Evolutionary conservation across 1,140 invertebrate genomes (phyloP).

Genomic region (Drosophila kurseongensis): DNA sequence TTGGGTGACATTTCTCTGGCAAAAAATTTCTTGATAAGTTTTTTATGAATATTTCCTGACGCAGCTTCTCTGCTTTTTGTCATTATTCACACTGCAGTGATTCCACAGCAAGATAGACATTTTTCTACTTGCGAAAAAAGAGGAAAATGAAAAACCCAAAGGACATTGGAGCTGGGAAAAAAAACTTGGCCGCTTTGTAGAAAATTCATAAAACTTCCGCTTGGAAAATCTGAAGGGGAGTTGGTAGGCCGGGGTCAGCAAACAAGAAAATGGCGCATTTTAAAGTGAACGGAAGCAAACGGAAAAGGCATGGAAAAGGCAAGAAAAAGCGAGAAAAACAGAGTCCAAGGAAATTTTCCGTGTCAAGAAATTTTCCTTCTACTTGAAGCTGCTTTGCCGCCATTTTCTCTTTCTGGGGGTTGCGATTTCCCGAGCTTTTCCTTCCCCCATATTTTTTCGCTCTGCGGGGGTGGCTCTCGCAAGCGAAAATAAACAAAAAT

Average conservation of each 20-base stretch:
- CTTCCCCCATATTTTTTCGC: conserved; percentile 9
- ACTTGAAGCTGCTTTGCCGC: conserved; percentile 48
- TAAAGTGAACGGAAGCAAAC: conserved; percentile 53
- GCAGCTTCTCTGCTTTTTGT: conserved; percentile 49
- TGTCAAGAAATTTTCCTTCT: conserved; percentile 53
- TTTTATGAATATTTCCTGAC: conserved; percentile 78
- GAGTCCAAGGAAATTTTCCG: conserved; percentile 58
- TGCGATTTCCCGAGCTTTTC: conserved; percentile 27
- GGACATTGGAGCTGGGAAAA: conserved; percentile 41
- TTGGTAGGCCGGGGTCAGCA: conserved; percentile 40
- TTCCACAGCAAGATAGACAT: conserved; percentile 62
- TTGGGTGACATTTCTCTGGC: conserved; percentile 22
- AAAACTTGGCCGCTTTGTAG: conserved; percentile 78
- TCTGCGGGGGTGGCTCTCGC: conserved; percentile 42
- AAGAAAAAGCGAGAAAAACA: conserved; percentile 24
- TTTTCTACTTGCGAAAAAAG: conserved; percentile 25
- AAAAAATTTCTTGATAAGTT: conserved; percentile 51
- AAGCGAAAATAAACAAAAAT: conserved; percentile 82
- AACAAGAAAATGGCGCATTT: conserved; percentile 83
- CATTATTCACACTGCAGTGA: conserved; percentile 81
- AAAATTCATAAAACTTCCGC: conserved; percentile 83
- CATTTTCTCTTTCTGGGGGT: conserved; percentile 39
- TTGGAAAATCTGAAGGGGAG: conserved; percentile 31
- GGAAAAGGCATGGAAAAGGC: not conserved
- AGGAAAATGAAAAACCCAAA: conserved; percentile 36